Base-by-base conservation (phyloP, 1,140 invertebrate species). In the Chrysomallon squamiferum region DNA sequence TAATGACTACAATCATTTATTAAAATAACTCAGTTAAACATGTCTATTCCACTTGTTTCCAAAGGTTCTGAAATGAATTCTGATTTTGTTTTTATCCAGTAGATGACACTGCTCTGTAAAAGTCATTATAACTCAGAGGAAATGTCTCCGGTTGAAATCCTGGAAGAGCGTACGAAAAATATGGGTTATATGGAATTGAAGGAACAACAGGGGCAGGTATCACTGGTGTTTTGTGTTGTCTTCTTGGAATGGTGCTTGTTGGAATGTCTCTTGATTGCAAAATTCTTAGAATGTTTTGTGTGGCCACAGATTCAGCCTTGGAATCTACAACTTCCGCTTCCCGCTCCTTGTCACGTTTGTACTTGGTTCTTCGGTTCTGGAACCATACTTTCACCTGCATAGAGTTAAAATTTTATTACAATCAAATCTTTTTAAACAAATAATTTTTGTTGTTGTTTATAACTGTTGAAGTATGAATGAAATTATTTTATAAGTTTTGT, bases 381-480 rank as follows among this genome's bases (percentile, higher is more conserved):
- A 88, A 88, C 88, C 88, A 88, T 7, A 88, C 87, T 78, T 88
- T 88, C 15, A 88, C 86, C 87, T 88, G 72, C 22, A 63, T 63
- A 54, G 60, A 69, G 9, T 18, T 33, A 32, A 11, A 49, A 15
- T 33, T 33, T 0, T 18, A 49, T 18, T 33, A 18, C 30, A 62
- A 20, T 32, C 54, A 61, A 11, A n/a, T n/a, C n/a, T n/a, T n/a
- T n/a, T n/a, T n/a, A 47, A 47, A 18, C 45, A 47, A 47, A 5
- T 47, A 22, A 47, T 18, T 5, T 3, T 18, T 20, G n/a, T 47
- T 47, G 45, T 2, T 4, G 45, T 20, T 22, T 47, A 11, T 3
- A 47, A 6, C n/a, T 9, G n/a, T 47, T 20, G n/a, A 47, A 22
- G n/a, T 18, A 47, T 18, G 45, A 15, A 5, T 20, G 5, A 22